Conservation (phyloP, 2,113 vertebrate species). For the Ivindomyrus marchei region DNA sequence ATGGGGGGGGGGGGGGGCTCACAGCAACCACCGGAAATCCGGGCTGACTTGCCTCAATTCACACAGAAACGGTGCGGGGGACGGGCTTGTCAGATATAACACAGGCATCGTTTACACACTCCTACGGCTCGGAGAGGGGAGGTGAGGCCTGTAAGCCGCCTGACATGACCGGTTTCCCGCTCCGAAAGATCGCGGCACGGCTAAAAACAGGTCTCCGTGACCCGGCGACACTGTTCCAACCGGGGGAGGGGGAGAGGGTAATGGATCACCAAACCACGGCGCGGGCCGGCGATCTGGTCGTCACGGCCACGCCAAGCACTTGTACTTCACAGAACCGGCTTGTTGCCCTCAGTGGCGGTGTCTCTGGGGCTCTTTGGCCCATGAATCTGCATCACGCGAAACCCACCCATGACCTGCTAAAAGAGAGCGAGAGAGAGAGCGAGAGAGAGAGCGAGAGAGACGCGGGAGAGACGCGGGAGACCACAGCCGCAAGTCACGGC, state of each 20-base stretch:
- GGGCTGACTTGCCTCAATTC: neutral
- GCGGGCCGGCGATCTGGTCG: too few relatives aligned
- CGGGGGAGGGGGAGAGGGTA: neutral
- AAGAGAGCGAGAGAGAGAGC: neutral
- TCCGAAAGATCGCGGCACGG: neutral
- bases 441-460: neutral
- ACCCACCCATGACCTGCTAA: constrained; percentile 4
- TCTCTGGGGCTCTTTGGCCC: neutral
- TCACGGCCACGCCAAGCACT: neutral
- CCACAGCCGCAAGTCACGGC: neutral
- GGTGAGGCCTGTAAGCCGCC: neutral
- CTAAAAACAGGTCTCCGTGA: neutral
- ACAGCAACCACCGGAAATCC: neutral
- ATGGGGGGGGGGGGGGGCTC: neutral
- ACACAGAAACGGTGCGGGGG: neutral
- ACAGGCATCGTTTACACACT: neutral
- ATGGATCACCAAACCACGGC: neutral
- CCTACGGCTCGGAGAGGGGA: neutral
- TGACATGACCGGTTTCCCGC: neutral
- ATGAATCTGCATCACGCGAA: neutral
- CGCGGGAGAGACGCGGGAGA: neutral
- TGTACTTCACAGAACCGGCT: neutral
- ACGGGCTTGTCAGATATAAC: too few relatives aligned
- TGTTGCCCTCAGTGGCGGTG: neutral
- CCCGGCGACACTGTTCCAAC: neutral